Evolutionary conservation across 2,888 invertebrate genomes (phyloP), one percentile per base, ranked within the genome.

Genomic region (Tiliacea citrago): DNA sequence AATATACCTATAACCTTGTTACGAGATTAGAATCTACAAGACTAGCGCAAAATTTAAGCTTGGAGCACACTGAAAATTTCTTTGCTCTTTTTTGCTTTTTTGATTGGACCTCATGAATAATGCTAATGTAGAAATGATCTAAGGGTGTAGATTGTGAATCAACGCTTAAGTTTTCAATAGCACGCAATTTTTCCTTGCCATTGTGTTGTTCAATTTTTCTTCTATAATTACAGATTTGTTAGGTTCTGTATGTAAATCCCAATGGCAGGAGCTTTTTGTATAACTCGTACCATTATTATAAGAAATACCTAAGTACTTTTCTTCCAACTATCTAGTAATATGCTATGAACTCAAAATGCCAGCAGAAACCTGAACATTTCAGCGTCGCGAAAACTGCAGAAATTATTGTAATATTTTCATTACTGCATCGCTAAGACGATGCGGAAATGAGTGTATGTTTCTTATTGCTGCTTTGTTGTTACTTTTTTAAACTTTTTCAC

Each of bases 21-120:
- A 70, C 53, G n/a, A 77, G 78, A 86, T 68, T 71, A 72, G 29
- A 71, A 75, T 83, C 78, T 78, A 72, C 82, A 75, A 61, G 70
- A 72, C 55, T 68, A 70, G 77, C 35, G 68, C 35, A 55, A 69
- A 85, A 57, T 35, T 79, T 68, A 82, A 66, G 82, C 61, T 66
- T 35, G 49, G 68, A 24, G 39, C 13, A 73, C 77, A 82, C 76
- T 75, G 58, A 51, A 60, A 66, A 61, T 57, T 65, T 21, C 29
- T 55, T 55, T 55, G 68, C 61, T 67, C n/a, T 47, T 70, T 79
- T 73, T 75, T 65, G 58, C 55, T 75, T 63, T 62, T 80, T 45
- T 75, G 82, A 81, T 78, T 78, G 67, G 62, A 6, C 42, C 65
- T 81, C 75, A 77, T 77, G 81, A 77, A 77, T 77, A 77, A 77